A percentile compares a stretch with the other conserved stretches of the same genome.
phyloP scores from a whole-genome alignment of 2,113 vertebrate species.

The Ceyx melanurus region DNA sequence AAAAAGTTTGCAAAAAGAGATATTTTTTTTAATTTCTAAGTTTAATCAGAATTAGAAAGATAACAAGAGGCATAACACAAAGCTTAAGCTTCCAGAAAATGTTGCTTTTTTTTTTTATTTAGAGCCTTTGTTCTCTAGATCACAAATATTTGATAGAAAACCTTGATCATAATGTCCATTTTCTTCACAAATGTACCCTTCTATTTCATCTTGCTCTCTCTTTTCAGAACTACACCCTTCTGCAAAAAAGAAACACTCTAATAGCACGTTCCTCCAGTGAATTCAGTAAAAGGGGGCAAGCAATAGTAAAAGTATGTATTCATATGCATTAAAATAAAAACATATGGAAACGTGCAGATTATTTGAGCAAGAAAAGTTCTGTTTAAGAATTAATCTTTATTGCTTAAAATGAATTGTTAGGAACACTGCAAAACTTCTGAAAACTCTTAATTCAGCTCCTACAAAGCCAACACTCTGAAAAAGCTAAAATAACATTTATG shows the following conservation, averaged over 20 bases:
- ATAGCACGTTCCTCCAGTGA: background rate
- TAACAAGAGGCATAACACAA: background rate
- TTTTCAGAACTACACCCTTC: background rate
- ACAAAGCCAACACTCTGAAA: background rate
- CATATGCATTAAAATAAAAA: constrained; percentile 47
- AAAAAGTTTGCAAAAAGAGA: background rate
- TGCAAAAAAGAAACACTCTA: constrained; percentile 17
- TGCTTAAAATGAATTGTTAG: background rate
- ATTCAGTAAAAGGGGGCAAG: constrained; percentile 15
- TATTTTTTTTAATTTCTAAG: background rate
- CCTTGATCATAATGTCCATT: background rate
- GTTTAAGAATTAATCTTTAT: constrained; percentile 54
- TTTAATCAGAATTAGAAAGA: background rate
- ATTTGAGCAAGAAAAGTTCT: constrained; percentile 18
- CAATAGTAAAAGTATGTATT: constrained; percentile 17
- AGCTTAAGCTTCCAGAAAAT: background rate
- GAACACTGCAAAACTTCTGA: background rate
- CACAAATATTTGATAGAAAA: background rate
- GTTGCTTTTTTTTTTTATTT: background rate
- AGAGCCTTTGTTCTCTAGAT: background rate
- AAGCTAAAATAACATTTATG: background rate
- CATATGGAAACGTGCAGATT: constrained; percentile 20
- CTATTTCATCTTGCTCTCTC: constrained; percentile 1
- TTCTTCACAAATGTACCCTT: constrained; percentile 30
- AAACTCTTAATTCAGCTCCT: background rate